A percentile compares a stretch with the other conserved stretches of the same genome.
Evolutionary conservation across 2,888 invertebrate genomes (phyloP).

Genomic region (Sepioteuthis lessoniana): DNA sequence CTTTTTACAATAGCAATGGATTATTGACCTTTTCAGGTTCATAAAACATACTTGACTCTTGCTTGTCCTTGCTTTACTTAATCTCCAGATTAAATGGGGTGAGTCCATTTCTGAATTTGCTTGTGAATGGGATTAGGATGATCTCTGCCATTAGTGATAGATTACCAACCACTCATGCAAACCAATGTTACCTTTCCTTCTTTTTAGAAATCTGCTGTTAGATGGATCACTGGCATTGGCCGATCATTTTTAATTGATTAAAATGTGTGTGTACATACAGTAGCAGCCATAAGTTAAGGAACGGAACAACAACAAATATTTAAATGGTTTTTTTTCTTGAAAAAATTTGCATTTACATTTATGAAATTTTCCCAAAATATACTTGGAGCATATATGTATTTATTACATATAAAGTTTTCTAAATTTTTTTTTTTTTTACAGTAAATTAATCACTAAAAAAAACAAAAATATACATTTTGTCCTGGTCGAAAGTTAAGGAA

Average conservation of each 20-base stretch:
- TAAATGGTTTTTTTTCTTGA: too few species aligned
- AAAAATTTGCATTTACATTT: too few species aligned
- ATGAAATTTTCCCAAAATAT: too few species aligned
- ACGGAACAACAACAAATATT: too few species aligned
- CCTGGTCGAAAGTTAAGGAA: too few species aligned
- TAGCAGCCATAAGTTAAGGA: too few species aligned
- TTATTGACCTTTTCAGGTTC: background rate
- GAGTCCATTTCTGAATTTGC: constrained; percentile 7
- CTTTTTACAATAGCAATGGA: too few species aligned
- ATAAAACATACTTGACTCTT: constrained; percentile 33
- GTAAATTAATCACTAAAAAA: too few species aligned
- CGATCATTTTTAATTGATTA: background rate
- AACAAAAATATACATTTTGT: too few species aligned
- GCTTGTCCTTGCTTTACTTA: constrained; percentile 16
- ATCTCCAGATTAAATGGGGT: constrained; percentile 7
- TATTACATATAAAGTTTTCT: too few species aligned
- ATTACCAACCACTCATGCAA: background rate
- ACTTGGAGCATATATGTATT: too few species aligned
- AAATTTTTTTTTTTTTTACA: too few species aligned
- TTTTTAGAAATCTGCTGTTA: background rate
- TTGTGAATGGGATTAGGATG: constrained; percentile 20
- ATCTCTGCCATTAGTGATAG: constrained; percentile 11
- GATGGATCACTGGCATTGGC: background rate
- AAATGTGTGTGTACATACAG: background rate
- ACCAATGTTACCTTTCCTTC: background rate